Conservation (phyloP, 2,797 vertebrate species). For the Pogoniulus pusillus region DNA sequence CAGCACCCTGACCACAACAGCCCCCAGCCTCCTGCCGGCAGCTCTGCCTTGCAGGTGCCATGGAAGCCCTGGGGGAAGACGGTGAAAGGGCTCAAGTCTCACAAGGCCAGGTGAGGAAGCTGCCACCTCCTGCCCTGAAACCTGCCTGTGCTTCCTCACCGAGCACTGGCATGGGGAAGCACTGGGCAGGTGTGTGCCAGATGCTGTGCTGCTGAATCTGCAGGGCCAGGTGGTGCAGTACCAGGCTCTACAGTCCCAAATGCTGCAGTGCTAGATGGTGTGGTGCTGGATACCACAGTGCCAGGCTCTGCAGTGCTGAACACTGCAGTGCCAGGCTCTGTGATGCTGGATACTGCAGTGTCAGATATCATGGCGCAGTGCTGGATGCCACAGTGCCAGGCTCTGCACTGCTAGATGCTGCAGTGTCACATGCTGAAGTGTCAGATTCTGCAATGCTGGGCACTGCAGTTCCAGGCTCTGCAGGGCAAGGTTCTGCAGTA, state of each 20-base stretch:
- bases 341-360: too few species aligned
- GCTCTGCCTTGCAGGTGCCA: background rate
- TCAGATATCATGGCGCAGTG: too few species aligned
- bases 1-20: rapidly evolving
- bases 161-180: rapidly evolving
- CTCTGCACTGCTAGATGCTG: too few species aligned
- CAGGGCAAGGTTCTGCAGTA: background rate
- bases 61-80: background rate
- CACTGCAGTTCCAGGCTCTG: too few species aligned
- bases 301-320: background rate
- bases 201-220: too few species aligned
- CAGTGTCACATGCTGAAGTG: too few species aligned
- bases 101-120: background rate
- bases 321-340: too few species aligned
- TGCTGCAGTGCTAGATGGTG: too few species aligned
- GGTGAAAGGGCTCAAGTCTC: background rate
- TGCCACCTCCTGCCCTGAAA: background rate
- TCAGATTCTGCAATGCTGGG: too few species aligned
- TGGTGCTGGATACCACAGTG: background rate
- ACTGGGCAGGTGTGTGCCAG: background rate
- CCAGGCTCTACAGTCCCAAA: too few species aligned
- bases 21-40: background rate
- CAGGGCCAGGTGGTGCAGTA: too few species aligned
- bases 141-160: background rate
- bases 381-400: background rate